Evolutionary conservation across 2,888 invertebrate genomes (phyloP).

Genomic region (Syrista parreyssii): DNA sequence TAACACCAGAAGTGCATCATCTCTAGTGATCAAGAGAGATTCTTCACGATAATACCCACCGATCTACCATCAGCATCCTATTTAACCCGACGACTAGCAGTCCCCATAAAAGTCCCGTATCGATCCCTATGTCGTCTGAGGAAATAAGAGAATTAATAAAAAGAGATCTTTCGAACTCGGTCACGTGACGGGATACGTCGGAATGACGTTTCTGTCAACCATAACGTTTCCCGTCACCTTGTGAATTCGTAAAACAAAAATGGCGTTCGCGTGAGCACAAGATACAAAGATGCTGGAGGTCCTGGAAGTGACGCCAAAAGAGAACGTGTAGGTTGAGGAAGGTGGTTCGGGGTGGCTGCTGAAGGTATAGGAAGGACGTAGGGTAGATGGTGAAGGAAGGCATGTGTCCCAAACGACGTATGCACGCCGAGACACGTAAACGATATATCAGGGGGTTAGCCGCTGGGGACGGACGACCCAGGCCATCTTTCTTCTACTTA

Average conservation of each 20-base stretch:
- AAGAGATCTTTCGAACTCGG: background rate
- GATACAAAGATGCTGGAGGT: conserved; percentile 14
- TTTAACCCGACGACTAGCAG: no score
- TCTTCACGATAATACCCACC: conserved; percentile 47
- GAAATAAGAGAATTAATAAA: no score
- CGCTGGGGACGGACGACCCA: conserved; percentile 64
- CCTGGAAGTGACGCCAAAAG: conserved; percentile 10
- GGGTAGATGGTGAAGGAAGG: conserved; percentile 39
- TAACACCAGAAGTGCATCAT: conserved; percentile 44
- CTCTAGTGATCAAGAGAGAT: conserved; percentile 33
- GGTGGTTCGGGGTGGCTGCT: conserved; percentile 17
- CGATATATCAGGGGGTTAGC: conserved; percentile 67
- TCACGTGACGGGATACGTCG: conserved; percentile 16
- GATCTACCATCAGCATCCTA: no score
- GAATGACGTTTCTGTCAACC: conserved; percentile 14
- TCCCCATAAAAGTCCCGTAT: no score
- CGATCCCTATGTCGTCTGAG: no score
- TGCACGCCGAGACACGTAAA: conserved; percentile 66
- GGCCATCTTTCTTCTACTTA: conserved; percentile 65
- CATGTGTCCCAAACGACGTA: conserved; percentile 65
- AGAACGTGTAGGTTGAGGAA: conserved; percentile 12
- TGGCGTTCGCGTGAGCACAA: conserved; percentile 14
- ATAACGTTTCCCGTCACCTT: conserved; percentile 39
- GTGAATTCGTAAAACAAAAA: conserved; percentile 62
- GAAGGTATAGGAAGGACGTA: conserved; percentile 10